A percentile compares a stretch with the other conserved stretches of the same genome.
phyloP scores from a whole-genome alignment of 2,113 vertebrate genomes.

The Patagioenas fasciata region DNA sequence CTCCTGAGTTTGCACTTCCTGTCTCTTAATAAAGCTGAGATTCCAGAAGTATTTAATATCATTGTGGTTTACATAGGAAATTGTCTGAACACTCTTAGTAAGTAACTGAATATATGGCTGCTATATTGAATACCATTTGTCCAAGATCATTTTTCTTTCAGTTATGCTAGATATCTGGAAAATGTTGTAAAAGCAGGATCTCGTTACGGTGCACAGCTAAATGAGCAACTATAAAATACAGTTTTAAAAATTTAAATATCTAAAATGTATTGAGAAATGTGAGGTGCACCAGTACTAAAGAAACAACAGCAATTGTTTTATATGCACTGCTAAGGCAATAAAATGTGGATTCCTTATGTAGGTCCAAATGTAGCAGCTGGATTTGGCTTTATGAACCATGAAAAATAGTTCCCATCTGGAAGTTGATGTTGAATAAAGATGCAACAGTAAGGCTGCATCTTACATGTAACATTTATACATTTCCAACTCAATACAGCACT shows the following conservation, averaged over 20 bases:
- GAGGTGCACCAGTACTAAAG: slow-evolving; percentile 68
- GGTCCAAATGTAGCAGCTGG: slow-evolving; percentile 86
- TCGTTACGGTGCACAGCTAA: slow-evolving; percentile 60
- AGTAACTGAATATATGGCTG: slow-evolving; percentile 65
- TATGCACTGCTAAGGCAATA: slow-evolving; percentile 77
- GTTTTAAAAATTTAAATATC: slow-evolving; percentile 66
- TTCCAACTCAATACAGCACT: slow-evolving; percentile 48
- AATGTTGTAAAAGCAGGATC: slow-evolving; percentile 68
- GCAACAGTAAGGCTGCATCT: slow-evolving; percentile 79
- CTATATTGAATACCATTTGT: slow-evolving; percentile 52
- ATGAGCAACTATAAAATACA: slow-evolving; percentile 68
- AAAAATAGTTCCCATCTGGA: slow-evolving; percentile 88
- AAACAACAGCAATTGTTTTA: slow-evolving; percentile 83
- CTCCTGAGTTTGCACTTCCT: slow-evolving; percentile 75
- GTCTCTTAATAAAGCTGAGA: slow-evolving; percentile 76
- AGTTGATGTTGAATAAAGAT: slow-evolving; percentile 85
- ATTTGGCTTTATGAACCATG: slow-evolving; percentile 87
- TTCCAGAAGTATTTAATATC: slow-evolving; percentile 80
- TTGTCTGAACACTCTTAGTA: slow-evolving; percentile 72
- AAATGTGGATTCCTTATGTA: slow-evolving; percentile 84
- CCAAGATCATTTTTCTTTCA: slow-evolving; percentile 66
- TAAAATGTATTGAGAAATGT: slow-evolving; percentile 65
- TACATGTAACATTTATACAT: slow-evolving; percentile 74
- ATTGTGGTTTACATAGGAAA: slow-evolving; percentile 78
- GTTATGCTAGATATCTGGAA: slow-evolving; percentile 69